phyloP scores from a whole-genome alignment of 92 coral and sea anemone species.

The Umimayanthus chanpuru region DNA sequence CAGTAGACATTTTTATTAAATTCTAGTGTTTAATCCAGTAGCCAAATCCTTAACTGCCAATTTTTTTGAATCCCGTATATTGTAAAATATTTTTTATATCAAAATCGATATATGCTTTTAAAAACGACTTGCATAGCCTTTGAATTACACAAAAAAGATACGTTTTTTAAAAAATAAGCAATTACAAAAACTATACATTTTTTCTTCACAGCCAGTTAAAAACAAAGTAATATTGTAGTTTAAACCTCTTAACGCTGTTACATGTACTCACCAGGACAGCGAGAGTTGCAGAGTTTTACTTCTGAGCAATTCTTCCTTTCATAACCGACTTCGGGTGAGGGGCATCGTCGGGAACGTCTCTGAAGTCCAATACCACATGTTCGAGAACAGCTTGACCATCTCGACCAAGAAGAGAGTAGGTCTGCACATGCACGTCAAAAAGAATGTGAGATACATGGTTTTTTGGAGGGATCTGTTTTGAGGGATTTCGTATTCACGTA shows the following conservation, averaged over 20 bases:
- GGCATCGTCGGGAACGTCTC: constrained; percentile 33
- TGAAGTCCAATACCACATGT: constrained; percentile 51
- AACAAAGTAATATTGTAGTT: background rate
- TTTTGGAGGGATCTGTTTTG: background rate
- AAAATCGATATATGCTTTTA: background rate
- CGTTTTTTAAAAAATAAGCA: no score
- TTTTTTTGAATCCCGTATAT: no score
- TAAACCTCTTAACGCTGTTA: background rate
- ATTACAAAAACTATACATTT: no score
- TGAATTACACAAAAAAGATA: background rate
- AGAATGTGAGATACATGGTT: background rate
- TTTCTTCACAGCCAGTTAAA: background rate
- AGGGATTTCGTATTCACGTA: background rate
- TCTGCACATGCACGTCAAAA: constrained; percentile 37
- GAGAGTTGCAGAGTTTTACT: constrained; percentile 28
- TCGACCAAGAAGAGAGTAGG: constrained; percentile 46
- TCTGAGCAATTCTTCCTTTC: constrained; percentile 11
- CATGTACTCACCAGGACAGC: constrained; percentile 20
- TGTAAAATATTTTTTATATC: no score
- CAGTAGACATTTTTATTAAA: no score
- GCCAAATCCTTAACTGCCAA: no score
- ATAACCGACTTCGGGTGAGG: constrained; percentile 38
- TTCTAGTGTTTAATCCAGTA: no score
- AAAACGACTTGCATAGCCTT: background rate
- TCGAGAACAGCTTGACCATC: constrained; percentile 57